Evolutionary conservation across 2,888 invertebrate genomes (phyloP).

Genomic region (Listrodromus nycthemerus): DNA sequence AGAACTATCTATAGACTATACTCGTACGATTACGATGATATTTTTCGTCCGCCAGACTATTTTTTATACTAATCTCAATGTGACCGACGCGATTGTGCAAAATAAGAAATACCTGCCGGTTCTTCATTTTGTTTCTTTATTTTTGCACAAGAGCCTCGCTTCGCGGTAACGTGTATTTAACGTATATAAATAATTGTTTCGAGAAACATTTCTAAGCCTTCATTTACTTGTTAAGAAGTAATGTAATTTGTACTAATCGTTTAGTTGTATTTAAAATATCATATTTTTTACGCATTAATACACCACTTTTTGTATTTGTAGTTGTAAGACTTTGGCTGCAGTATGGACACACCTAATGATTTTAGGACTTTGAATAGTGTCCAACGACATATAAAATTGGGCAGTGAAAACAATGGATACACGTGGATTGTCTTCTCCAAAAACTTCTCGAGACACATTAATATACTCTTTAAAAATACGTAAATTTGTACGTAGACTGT

Average conservation of each 20-base stretch:
- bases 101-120: background rate
- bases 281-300: background rate
- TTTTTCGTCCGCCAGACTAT: slow-evolving; percentile 38
- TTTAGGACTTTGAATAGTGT: background rate
- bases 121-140: background rate
- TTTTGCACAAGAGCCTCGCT: slow-evolving; percentile 12
- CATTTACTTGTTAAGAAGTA: slow-evolving; percentile 15
- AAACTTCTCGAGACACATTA: background rate
- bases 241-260: slow-evolving; percentile 9
- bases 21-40: slow-evolving; percentile 2
- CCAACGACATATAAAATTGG: background rate
- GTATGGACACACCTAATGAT: background rate
- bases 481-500: slow-evolving; percentile 37
- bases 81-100: slow-evolving; percentile 17
- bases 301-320: background rate
- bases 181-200: slow-evolving; percentile 1
- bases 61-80: slow-evolving; percentile 26
- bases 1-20: slow-evolving; percentile 26
- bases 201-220: slow-evolving; percentile 13
- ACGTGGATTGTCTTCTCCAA: background rate
- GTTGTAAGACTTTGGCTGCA: background rate
- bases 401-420: background rate
- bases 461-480: background rate
- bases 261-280: slow-evolving; percentile 11
- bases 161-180: background rate